These are phyloP conservation scores for Pristis pectinata DNA, from an alignment of 2,797 vertebrate genomes.

Conservation along the genomic window DNA sequence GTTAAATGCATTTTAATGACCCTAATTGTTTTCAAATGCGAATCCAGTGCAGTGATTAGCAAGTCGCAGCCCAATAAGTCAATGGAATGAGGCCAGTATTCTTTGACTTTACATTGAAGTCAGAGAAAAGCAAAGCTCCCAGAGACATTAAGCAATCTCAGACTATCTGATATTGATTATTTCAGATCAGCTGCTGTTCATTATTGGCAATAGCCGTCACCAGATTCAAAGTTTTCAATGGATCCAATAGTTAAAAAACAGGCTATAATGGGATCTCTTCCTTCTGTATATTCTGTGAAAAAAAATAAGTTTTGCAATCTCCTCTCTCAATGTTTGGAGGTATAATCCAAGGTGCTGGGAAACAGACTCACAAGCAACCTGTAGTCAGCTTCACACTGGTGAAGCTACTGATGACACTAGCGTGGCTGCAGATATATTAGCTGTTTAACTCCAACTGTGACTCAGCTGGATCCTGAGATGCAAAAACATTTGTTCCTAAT, in stretches of 20 bases:
- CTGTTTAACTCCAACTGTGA: no score
- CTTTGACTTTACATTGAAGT: conserved; percentile 30
- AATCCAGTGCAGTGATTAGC: not conserved
- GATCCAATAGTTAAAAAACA: not conserved
- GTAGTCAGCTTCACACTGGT: not conserved
- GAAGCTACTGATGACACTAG: not conserved
- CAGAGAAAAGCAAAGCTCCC: not conserved
- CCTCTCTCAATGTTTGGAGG: not conserved
- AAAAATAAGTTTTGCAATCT: not conserved
- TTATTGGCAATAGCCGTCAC: not conserved
- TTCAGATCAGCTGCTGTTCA: conserved; percentile 2
- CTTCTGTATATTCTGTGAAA: not conserved
- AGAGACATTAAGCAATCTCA: not conserved
- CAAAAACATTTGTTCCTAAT: not conserved
- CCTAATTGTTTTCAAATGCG: not conserved
- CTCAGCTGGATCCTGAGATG: not conserved
- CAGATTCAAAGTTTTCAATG: not conserved
- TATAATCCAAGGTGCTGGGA: not conserved
- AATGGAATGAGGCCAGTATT: not conserved
- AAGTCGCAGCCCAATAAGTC: not conserved
- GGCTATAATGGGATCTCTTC: not conserved
- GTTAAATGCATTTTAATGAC: not conserved
- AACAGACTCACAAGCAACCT: not conserved
- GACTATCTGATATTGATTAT: not conserved
- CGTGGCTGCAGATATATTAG: not conserved